Base-by-base conservation (phyloP, 2,113 vertebrate species). In the Deroptyus accipitrinus region DNA sequence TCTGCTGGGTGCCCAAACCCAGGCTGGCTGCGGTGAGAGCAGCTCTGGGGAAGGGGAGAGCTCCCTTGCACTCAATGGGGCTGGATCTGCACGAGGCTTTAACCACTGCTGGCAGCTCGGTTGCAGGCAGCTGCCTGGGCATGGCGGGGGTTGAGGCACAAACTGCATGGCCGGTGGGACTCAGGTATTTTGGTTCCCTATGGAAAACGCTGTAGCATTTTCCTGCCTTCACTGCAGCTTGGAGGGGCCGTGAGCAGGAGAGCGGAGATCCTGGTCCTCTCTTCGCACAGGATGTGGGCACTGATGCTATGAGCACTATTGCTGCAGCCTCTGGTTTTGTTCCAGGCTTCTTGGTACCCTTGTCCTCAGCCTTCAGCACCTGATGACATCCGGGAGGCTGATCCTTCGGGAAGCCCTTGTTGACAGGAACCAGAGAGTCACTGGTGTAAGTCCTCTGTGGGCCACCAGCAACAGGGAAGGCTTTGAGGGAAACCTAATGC, bases 291-390 rank as follows among this genome's bases (percentile, higher is more conserved):
- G n/a, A 11, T 16, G 25, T 15, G 17, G 35, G 12, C 9, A 15
- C 51, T 44, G 44, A 27, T 64, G 70, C 37, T 55, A 6, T 2
- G 1, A 24, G 27, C 15, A 3, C 25, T 31, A 11, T n/a, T 86
- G 39, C 59, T 83, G 37, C 48, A 92, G 55, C 25, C 52, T 72
- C 48, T 82, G 81, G 12, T 80, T 88, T 63, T 94, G 27, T 95
- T 94, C 28, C 51, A 99, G 99, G 95, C 94, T 98, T 39, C 98
- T 99, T 0, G 99, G 99, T 27, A 98, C 97, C 61, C 97, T 99
- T 82, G 97, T 98, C 37, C 97, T 99, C 95, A 99, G 98, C 89
- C 98, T 99, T 67, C 98, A 99, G 96, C 98, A 99, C 82, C 96
- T 99, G n/a, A 96, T 98, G 77, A 97, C 94, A 2, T 85, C 97